Evolutionary conservation across 2,888 invertebrate species (phyloP).

Genomic region (Brachyptera risi): DNA sequence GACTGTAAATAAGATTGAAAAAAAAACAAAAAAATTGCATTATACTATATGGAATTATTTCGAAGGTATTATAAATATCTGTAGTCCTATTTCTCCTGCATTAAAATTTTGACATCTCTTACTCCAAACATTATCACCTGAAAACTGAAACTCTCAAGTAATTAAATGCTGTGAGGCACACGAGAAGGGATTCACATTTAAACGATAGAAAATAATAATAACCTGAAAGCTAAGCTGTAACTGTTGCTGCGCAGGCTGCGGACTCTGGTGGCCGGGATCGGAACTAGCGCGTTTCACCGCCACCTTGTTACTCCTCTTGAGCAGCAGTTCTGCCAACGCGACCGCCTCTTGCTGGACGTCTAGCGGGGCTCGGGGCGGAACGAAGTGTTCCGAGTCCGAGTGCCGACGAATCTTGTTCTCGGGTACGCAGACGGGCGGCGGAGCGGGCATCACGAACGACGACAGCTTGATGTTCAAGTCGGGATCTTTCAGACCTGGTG

Average conservation of each 20-base stretch:
- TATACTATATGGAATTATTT: too few species aligned
- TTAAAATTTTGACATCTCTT: too few species aligned
- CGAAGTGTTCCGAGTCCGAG: conserved; percentile 56
- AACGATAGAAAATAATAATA: too few species aligned
- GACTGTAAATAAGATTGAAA: too few species aligned
- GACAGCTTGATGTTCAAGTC: conserved; percentile 29
- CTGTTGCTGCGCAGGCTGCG: conserved; percentile 26
- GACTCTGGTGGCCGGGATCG: conserved; percentile 54
- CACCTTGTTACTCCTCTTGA: conserved; percentile 66
- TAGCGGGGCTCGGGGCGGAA: conserved; percentile 46
- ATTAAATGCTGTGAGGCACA: too few species aligned
- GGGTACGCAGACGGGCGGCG: conserved; percentile 28
- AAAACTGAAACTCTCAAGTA: too few species aligned
- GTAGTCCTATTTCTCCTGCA: too few species aligned
- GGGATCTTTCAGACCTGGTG: conserved; percentile 45
- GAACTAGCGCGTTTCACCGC: conserved; percentile 65
- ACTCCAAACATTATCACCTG: too few species aligned
- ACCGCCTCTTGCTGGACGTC: conserved; percentile 62
- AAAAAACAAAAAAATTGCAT: too few species aligned
- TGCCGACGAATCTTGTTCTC: conserved; percentile 48
- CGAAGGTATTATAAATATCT: too few species aligned
- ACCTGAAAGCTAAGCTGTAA: conserved; percentile 53
- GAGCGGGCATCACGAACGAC: conserved; percentile 54
- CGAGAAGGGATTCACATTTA: too few species aligned
- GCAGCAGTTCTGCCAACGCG: conserved; percentile 68